These are phyloP conservation scores for Halictus ligatus DNA, from an alignment of 2,888 invertebrate genomes.

Conservation along the genomic window DNA sequence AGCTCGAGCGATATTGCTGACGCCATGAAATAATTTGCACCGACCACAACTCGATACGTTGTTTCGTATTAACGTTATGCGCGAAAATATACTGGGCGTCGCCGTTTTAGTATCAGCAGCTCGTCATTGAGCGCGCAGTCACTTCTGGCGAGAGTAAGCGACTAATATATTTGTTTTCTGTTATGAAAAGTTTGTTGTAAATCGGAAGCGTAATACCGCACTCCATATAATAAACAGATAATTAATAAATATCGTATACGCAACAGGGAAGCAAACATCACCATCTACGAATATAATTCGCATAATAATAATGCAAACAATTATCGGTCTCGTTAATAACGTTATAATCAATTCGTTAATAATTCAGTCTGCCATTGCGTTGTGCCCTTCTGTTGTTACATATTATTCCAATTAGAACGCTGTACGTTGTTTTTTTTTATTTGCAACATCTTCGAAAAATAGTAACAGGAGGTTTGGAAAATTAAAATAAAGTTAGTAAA, in stretches of 20 bases:
- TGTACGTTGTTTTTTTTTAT: background rate
- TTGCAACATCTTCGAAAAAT: background rate
- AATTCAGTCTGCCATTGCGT: background rate
- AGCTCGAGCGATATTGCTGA: background rate
- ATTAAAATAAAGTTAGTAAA: background rate
- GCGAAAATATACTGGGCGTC: background rate
- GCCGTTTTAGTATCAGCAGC: background rate
- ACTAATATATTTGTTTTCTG: background rate
- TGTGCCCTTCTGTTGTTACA: background rate
- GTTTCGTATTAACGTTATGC: background rate
- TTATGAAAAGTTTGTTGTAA: background rate
- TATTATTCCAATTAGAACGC: background rate
- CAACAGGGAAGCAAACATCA: background rate
- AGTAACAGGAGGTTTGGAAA: background rate
- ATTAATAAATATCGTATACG: slow-evolving; percentile 1
- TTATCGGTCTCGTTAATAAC: background rate
- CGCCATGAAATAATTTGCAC: background rate
- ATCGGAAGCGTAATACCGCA: background rate
- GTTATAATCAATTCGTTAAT: background rate
- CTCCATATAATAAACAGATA: background rate
- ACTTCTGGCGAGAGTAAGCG: background rate
- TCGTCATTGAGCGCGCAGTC: background rate
- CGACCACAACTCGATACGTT: background rate
- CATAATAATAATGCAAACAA: background rate
- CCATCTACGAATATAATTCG: background rate